Conservation (phyloP, 37 sponge, comb jelly and placozoan genomes). For the Agelas oroides region DNA sequence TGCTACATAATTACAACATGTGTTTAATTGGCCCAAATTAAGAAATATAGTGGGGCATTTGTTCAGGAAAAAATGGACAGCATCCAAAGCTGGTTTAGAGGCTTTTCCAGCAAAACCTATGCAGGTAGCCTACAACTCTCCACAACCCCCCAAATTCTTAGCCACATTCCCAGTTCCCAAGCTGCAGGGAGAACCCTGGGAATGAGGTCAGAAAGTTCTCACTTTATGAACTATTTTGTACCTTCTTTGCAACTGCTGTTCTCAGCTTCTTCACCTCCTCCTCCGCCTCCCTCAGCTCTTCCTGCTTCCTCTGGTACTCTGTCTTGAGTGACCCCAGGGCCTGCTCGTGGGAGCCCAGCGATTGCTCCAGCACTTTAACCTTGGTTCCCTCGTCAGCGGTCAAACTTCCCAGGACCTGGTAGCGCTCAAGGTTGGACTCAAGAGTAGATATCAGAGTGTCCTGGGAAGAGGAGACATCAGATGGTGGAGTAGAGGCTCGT, state of each 20-base stretch:
- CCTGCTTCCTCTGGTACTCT: constrained; percentile 23
- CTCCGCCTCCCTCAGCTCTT: constrained; percentile 19
- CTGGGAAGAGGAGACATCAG: background rate
- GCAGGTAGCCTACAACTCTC: constrained; percentile 11
- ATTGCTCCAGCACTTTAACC: constrained; percentile 16
- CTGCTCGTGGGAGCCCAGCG: constrained; percentile 29
- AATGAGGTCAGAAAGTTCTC: too few species aligned
- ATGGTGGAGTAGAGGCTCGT: too few species aligned
- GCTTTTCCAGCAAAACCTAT: constrained; percentile 16
- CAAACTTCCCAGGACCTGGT: background rate
- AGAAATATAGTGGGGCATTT: constrained; percentile 44
- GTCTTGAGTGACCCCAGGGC: constrained; percentile 16
- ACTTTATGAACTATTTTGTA: background rate
- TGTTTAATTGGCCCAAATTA: too few species aligned
- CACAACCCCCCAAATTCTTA: too few species aligned
- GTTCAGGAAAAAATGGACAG: constrained; percentile 38
- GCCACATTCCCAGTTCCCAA: too few species aligned
- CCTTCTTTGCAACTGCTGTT: constrained; percentile 23
- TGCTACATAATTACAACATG: too few species aligned
- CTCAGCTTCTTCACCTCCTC: constrained; percentile 31
- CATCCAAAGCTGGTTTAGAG: background rate
- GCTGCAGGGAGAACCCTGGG: too few species aligned
- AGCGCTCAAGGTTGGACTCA: constrained; percentile 35
- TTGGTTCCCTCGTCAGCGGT: background rate
- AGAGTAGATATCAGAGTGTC: constrained; percentile 30